A percentile compares a stretch with the other conserved stretches of the same genome.
These are phyloP conservation scores for Lepidocyrtinus sp. DNA, from an alignment of 2,888 invertebrate species.

Conservation along the genomic window DNA sequence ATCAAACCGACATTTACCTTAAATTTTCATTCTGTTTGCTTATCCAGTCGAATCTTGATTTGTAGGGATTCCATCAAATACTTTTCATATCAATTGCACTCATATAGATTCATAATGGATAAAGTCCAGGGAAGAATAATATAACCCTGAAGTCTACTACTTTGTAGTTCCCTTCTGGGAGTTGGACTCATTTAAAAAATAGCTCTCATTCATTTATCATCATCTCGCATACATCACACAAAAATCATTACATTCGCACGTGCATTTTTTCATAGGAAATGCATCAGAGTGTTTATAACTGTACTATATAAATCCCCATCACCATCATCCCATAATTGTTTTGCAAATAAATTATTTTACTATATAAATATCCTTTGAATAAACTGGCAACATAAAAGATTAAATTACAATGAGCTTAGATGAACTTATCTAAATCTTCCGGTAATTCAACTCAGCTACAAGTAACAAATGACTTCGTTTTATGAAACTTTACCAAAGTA, in stretches of 20 bases:
- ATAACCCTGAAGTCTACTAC: not conserved
- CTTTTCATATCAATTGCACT: not conserved
- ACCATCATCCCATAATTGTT: conserved; percentile 16
- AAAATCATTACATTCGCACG: conserved; percentile 22
- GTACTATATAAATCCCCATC: conserved; percentile 33
- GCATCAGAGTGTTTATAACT: not conserved
- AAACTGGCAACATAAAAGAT: conserved; percentile 51
- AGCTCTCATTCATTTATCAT: conserved; percentile 36
- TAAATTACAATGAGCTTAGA: conserved; percentile 25
- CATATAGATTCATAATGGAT: no score
- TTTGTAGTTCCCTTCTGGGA: conserved; percentile 14
- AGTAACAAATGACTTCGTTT: conserved; percentile 5
- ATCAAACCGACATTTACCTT: not conserved
- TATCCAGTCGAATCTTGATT: not conserved
- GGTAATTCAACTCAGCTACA: not conserved
- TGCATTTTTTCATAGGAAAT: no score
- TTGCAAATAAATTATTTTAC: conserved; percentile 37
- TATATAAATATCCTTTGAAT: not conserved
- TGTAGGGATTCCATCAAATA: no score
- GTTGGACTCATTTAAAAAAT: conserved; percentile 55
- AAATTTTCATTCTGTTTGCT: not conserved
- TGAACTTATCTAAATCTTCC: not conserved
- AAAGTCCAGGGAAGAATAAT: not conserved
- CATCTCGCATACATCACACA: conserved; percentile 44
- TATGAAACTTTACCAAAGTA: not conserved